Base-by-base conservation (phyloP, 2,888 invertebrate species). In the Helobdella robusta region DNA sequence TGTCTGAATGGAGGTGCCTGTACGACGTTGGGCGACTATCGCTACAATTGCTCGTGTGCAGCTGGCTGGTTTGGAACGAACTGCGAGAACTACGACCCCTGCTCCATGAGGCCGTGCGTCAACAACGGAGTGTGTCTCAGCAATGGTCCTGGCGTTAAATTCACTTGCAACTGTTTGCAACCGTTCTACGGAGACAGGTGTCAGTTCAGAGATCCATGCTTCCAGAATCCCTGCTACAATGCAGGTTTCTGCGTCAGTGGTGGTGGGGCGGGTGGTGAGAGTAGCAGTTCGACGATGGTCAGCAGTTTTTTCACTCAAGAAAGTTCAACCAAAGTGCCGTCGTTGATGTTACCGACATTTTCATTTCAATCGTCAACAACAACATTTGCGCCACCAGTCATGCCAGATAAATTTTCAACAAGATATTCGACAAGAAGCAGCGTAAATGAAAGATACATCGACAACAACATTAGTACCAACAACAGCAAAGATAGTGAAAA, bases 71-170 rank as follows among this genome's bases (percentile, higher is more conserved):
- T 67, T 54, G 72, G 70, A 36, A 32, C 40, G 25, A 84, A 85
- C 75, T 91, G 91, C 66, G 25, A 59, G 52, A 48, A 30, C 44
- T 66, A 54, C 58, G 67, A 70, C 58, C 68, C 65, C 25, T 70
- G 70, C 52, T 56, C 62, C 6, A 66, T 46, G 4, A 54, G 36
- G 20, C 70, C 68, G 11, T 70, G 70, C 52, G 2, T 30, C n/a
- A 66, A 67, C 60, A 50, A 48, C 23, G 70, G 64, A 23, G 48
- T 18, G 2, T 70, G 70, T 59, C 18, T 40, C 28, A 66, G 67
- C 60, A 67, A 59, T n/a, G 66, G 72, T n/a, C 23, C 32, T 15
- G 15, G 28, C 46, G 25, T 44, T 20, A 54, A 34, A 32, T 69
- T 67, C 59, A 46, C 56, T 34, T 69, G 69, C 62, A 28, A 50